Evolutionary conservation across 2,113 vertebrate genomes (phyloP).

Genomic region (Tragelaphus buxtoni): DNA sequence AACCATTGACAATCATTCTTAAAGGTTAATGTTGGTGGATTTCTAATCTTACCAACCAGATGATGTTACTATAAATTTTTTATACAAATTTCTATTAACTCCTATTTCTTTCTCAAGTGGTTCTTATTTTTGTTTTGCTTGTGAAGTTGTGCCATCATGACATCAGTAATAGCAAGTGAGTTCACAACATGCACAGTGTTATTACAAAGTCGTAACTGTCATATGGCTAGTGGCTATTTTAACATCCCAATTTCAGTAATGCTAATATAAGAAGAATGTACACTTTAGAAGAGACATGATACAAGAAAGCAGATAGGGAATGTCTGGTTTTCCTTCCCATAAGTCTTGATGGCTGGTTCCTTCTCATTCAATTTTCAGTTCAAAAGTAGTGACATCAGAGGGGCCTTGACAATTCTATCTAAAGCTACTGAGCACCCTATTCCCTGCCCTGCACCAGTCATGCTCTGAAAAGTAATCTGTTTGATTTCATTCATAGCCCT

Average conservation of each 20-base stretch:
- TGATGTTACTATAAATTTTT: not conserved
- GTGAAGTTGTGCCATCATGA: not conserved
- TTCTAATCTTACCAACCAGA: not conserved
- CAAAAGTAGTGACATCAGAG: not conserved
- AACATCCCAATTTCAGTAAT: not conserved
- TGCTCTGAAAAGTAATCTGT: not conserved
- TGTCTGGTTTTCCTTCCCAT: not conserved
- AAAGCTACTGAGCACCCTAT: not conserved
- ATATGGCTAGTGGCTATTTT: not conserved
- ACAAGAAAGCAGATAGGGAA: not conserved
- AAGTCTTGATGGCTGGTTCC: not conserved
- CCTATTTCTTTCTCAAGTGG: not conserved
- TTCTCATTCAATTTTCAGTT: not conserved
- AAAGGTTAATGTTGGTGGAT: not conserved
- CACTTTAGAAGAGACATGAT: not conserved
- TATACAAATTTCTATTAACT: not conserved
- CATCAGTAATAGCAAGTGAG: not conserved
- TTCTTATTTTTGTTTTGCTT: not conserved
- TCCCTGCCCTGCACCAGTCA: not conserved
- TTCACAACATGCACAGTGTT: not conserved
- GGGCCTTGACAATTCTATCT: not conserved
- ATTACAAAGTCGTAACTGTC: not conserved
- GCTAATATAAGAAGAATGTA: not conserved
- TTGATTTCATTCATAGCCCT: not conserved
- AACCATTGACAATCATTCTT: not conserved